A percentile compares a stretch with the other conserved stretches of the same genome.
phyloP scores from a whole-genome alignment of 2,888 invertebrate genomes.

The Baronia brevicornis region DNA sequence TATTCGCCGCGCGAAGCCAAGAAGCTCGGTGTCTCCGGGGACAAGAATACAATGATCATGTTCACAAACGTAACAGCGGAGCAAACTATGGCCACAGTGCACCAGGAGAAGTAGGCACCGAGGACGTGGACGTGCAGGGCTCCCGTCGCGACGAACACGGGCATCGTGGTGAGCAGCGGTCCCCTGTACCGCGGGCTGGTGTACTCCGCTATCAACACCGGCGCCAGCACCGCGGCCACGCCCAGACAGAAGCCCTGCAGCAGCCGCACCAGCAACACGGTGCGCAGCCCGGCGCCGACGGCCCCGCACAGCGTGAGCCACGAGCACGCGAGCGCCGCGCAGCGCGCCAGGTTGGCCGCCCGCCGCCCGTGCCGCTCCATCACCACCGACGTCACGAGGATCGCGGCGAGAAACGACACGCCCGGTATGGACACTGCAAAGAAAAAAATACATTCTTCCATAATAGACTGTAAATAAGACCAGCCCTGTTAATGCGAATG shows the following conservation, averaged over 20 bases:
- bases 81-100: constrained; percentile 8
- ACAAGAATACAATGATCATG: constrained; percentile 8
- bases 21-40: constrained; percentile 16
- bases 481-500: too few relatives aligned
- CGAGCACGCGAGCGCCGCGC: constrained; percentile 58
- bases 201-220: constrained; percentile 16
- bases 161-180: constrained; percentile 10
- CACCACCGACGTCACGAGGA: constrained; percentile 37
- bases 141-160: constrained; percentile 12
- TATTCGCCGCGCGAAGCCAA: constrained; percentile 10
- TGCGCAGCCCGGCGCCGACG: constrained; percentile 38
- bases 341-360: constrained; percentile 55
- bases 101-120: constrained; percentile 11
- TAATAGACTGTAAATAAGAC: too few relatives aligned
- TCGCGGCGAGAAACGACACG: constrained; percentile 35
- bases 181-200: constrained; percentile 18
- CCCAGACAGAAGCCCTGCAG: constrained; percentile 62
- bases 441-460: too few relatives aligned
- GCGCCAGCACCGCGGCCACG: constrained; percentile 45
- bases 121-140: constrained; percentile 10
- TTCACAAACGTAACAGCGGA: constrained; percentile 5
- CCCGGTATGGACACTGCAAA: constrained; percentile 42
- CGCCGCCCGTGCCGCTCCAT: constrained; percentile 72
- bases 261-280: constrained; percentile 36
- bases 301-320: constrained; percentile 50